phyloP scores from a whole-genome alignment of 2,888 invertebrate genomes.

The Tryphoninae sp. region DNA sequence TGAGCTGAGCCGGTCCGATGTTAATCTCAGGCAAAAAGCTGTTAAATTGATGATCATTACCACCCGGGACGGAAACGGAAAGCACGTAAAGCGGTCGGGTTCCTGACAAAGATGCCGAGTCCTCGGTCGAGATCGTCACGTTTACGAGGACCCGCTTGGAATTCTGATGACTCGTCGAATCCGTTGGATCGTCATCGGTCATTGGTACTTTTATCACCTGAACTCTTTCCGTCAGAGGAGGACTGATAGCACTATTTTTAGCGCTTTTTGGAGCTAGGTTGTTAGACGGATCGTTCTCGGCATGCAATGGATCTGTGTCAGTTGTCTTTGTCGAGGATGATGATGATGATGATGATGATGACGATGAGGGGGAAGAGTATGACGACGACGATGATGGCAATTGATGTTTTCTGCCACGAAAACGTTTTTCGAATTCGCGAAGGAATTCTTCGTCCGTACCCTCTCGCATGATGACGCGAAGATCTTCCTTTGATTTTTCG shows the following conservation, averaged over 20 bases:
- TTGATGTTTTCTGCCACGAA: constrained; percentile 60
- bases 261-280: constrained; percentile 31
- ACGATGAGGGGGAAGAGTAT: constrained; percentile 21
- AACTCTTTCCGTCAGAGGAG: constrained; percentile 35
- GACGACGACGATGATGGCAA: constrained; percentile 33
- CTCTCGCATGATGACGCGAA: constrained; percentile 71
- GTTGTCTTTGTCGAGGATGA: constrained; percentile 47
- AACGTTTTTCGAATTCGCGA: constrained; percentile 72
- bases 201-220: constrained; percentile 78
- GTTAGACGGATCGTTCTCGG: constrained; percentile 35
- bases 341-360: constrained; percentile 25
- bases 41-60: constrained; percentile 81
- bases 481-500: constrained; percentile 65
- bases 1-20: constrained; percentile 82
- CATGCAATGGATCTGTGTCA: constrained; percentile 46
- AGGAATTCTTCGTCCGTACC: constrained; percentile 75
- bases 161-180: constrained; percentile 13
- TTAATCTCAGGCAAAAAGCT: constrained; percentile 82
- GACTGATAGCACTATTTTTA: constrained; percentile 17
- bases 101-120: constrained; percentile 81
- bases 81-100: constrained; percentile 89
- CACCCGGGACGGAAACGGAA: constrained; percentile 90
- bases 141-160: constrained; percentile 89
- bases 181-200: constrained; percentile 8
- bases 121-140: constrained; percentile 90